Evolutionary conservation across 2,888 invertebrate species (phyloP).

Genomic region (Diaphora mendica): DNA sequence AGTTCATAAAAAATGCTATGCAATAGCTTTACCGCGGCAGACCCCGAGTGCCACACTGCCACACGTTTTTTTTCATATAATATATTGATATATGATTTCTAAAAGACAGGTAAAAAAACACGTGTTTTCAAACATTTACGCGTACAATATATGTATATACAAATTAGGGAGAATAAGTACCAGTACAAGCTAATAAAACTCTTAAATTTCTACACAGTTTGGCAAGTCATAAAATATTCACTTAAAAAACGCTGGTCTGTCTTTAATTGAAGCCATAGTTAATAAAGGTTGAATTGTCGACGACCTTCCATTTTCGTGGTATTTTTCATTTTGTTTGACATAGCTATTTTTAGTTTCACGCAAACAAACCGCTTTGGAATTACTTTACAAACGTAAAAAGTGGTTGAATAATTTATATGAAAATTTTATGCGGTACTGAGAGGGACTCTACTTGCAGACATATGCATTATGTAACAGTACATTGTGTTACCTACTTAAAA

Average conservation of each 20-base stretch:
- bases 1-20: too few relatives aligned
- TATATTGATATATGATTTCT: too few relatives aligned
- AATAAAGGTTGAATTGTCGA: slow-evolving; percentile 17
- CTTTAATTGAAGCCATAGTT: slow-evolving; percentile 21
- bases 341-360: slow-evolving; percentile 22
- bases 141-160: not conserved
- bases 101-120: too few relatives aligned
- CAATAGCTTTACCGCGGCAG: too few relatives aligned
- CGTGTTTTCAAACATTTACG: not conserved
- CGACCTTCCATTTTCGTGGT: slow-evolving; percentile 18
- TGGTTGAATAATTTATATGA: slow-evolving; percentile 19
- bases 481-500: slow-evolving; percentile 12
- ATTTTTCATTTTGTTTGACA: slow-evolving; percentile 24
- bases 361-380: slow-evolving; percentile 21
- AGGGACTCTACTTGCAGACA: slow-evolving; percentile 10
- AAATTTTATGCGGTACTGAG: slow-evolving; percentile 17
- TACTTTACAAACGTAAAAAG: slow-evolving; percentile 23
- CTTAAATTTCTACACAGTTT: slow-evolving; percentile 5
- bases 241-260: slow-evolving; percentile 18
- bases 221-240: slow-evolving; percentile 14
- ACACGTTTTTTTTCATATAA: too few relatives aligned
- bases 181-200: not conserved
- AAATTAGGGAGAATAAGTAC: not conserved
- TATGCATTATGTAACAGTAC: slow-evolving; percentile 11
- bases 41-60: too few relatives aligned